Evolutionary conservation across 2,113 vertebrate species (phyloP).

Genomic region (cattle (Bos taurus)): DNA sequence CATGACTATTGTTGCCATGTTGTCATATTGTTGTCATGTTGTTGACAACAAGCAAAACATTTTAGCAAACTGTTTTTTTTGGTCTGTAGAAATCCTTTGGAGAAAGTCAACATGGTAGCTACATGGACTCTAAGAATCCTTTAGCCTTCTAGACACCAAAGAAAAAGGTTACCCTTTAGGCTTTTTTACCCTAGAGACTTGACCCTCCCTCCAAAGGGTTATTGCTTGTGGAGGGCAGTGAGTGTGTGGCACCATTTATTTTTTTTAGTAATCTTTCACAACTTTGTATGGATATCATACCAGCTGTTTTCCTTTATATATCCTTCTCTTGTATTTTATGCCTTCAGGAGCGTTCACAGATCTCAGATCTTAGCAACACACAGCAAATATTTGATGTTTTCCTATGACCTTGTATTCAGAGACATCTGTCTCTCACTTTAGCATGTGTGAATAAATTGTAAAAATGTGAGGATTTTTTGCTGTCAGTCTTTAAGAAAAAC

Average conservation of each 20-base stretch:
- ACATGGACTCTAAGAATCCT: neutral
- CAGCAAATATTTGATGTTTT: neutral
- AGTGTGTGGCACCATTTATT: neutral
- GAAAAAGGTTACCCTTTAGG: neutral
- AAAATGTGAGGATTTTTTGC: neutral
- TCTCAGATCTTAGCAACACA: neutral
- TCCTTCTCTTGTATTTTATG: neutral
- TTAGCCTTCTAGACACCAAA: neutral
- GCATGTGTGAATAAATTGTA: neutral
- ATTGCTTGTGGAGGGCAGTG: rapidly evolving
- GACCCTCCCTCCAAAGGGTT: neutral
- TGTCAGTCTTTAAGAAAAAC: neutral
- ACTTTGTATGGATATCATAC: neutral
- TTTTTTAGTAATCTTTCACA: neutral
- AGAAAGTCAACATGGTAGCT: neutral
- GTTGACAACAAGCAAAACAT: neutral
- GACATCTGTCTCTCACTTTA: neutral
- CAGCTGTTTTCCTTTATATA: neutral
- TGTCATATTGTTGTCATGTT: too few species aligned
- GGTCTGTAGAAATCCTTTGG: neutral
- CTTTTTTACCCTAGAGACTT: neutral
- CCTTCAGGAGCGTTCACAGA: neutral
- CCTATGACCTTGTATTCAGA: neutral
- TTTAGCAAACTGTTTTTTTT: neutral
- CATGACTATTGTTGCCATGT: neutral